Base-by-base conservation (phyloP, 2,888 invertebrate species). In the Clitarchus hookeri region DNA sequence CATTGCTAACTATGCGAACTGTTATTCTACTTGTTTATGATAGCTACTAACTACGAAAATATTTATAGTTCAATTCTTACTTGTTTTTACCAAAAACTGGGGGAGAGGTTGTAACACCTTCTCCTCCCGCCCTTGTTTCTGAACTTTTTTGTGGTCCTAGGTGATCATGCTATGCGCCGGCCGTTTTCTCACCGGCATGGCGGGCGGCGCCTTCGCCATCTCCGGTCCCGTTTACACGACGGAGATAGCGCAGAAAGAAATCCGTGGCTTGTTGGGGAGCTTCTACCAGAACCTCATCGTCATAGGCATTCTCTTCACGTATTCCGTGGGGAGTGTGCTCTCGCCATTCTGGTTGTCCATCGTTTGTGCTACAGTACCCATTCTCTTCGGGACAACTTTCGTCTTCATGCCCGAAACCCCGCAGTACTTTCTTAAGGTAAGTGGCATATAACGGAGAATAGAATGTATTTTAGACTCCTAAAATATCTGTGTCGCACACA, bases 351-450 rank as follows among this genome's bases (percentile, higher is more conserved):
- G 92, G 13, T 92, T 96, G 88, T 95, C 96, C 3, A 91, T 95
- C 8, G 91, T 96, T 23, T 96, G 95, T 87, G 94, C 94, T 0
- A 88, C 94, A 0, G 92, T 96, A 11, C 95, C 97, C 0, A 90
- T 97, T 0, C 89, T 96, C 11, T 96, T 97, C 89, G 95, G 94
- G 0, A 89, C 93, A 0, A 92, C 95, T 2, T 96, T 97, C 91
- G 93, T 96, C 89, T 95, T 96, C 89, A 96, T 98, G 94, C 98
- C 98, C 0, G 98, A 98, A 91, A 95, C 96, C 9, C 98, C 98
- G 0, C 94, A 94, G 48, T 96, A 85, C 26, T 80, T 53, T n/a
- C 85, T 87, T 8, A 82, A 44, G 82, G 82, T 82, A 26, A 27
- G 36, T 36, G 12, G 48, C 48, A 48, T 48, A 48, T 48, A 48